phyloP scores from a whole-genome alignment of 1,140 invertebrate species.

The Drosophila subobscura region DNA sequence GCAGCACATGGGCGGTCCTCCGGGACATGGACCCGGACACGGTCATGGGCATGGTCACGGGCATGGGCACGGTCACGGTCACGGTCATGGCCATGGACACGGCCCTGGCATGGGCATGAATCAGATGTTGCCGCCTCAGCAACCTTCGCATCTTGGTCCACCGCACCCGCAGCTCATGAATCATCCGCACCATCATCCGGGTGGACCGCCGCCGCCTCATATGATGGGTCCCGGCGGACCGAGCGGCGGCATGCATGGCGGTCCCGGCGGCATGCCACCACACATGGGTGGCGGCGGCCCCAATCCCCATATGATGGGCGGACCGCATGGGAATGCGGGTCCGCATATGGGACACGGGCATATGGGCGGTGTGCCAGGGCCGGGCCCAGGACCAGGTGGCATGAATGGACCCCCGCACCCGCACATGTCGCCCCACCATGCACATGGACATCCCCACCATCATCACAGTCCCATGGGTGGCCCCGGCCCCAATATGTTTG shows the following conservation, averaged over 20 bases:
- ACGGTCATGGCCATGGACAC: constrained; percentile 51
- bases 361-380: constrained; percentile 72
- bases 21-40: constrained; percentile 47
- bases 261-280: constrained; percentile 30
- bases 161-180: constrained; percentile 73
- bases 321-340: constrained; percentile 64
- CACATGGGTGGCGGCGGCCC: constrained; percentile 68
- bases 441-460: constrained; percentile 62
- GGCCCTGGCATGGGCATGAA: constrained; percentile 76
- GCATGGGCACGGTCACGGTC: constrained; percentile 49
- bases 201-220: constrained; percentile 50
- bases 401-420: constrained; percentile 69
- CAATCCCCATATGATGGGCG: constrained; percentile 74
- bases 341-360: constrained; percentile 77
- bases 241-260: neutral
- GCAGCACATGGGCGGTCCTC: constrained; percentile 70
- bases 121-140: constrained; percentile 79
- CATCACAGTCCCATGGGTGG: constrained; percentile 66
- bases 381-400: constrained; percentile 64
- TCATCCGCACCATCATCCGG: constrained; percentile 57
- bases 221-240: constrained; percentile 63
- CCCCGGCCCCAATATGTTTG: constrained; percentile 43
- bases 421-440: constrained; percentile 64
- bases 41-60: constrained; percentile 68
- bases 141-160: constrained; percentile 69